Base-by-base conservation (phyloP, 1,140 invertebrate species). In the Drosophila nebulosa region DNA sequence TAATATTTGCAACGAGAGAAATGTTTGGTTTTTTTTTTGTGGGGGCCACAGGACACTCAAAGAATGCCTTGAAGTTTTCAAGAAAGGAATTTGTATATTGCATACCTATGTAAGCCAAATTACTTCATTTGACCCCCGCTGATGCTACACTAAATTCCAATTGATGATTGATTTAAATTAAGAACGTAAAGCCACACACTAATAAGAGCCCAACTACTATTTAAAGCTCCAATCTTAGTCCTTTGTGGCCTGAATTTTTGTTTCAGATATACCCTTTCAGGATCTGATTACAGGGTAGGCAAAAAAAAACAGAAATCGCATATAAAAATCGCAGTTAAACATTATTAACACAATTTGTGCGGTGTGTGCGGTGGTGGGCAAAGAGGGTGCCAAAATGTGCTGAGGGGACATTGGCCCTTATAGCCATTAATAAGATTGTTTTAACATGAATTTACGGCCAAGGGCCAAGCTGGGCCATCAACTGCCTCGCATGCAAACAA, bases 401-500 rank as follows among this genome's bases (percentile, higher is more conserved):
- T 18, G 21, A 7, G 27, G 21, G 16, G n/a, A 36, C 18, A 35
- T 52, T 1, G 62, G 50, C 80, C 77, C 81, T 68, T 67, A 81
- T 81, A 74, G 67, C 74, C 81, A 88, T 86, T 86, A 86, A 86
- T 86, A 88, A 86, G 83, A 86, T 86, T 86, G 81, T 86, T 86
- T 81, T 86, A 88, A 63, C 81, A 88, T 78, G 81, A 86, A 88
- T 86, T 86, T 86, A 88, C 70, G 78, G 81, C 74, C 83, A 59
- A 67, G 73, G 57, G 39, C 39, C 39, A 46, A 46, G 18, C 68
- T 68, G 50, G 50, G 16, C 55, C 65, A 62, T 51, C 27, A 50
- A 64, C 51, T 74, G 69, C 76, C 57, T 52, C 30, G 6, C 35
- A 51, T 55, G 64, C 53, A 55, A 63, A 76, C 60, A 52, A 32